Evolutionary conservation across 92 coral and sea anemone species (phyloP).

Genomic region (Siderastrea siderea): DNA sequence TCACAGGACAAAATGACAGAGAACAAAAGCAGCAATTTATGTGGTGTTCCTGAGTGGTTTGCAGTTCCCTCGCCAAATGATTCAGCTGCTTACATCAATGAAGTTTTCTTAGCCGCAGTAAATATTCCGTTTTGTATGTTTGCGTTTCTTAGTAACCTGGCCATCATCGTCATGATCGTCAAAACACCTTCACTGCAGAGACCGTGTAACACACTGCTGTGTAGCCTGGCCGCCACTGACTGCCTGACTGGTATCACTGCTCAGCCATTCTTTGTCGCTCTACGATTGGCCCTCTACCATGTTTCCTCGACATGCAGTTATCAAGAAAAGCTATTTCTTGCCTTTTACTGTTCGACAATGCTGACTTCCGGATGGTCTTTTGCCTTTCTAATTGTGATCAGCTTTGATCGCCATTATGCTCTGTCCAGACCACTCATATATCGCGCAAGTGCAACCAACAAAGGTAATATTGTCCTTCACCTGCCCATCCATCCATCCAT

Average conservation of each 20-base stretch:
- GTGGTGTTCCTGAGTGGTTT: neutral
- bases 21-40: too few species aligned
- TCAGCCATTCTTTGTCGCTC: slow-evolving; percentile 20
- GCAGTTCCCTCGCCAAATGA: neutral
- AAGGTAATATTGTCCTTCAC: neutral
- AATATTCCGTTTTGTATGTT: neutral
- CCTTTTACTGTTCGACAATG: neutral
- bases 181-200: slow-evolving; percentile 16
- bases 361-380: slow-evolving; percentile 23
- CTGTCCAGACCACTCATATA: slow-evolving; percentile 9
- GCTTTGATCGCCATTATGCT: slow-evolving; percentile 21
- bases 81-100: neutral
- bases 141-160: slow-evolving; percentile 4
- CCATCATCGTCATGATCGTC: slow-evolving; percentile 4
- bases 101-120: neutral
- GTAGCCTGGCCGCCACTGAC: slow-evolving; percentile 32
- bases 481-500: too few species aligned
- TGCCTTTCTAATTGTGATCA: neutral
- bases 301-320: neutral
- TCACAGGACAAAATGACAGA: neutral
- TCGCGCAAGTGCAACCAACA: neutral
- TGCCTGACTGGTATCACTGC: slow-evolving; percentile 9
- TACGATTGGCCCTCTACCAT: neutral
- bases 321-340: slow-evolving; percentile 20
- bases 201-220: slow-evolving; percentile 22